These are phyloP conservation scores for Amorpha juglandis DNA, from an alignment of 2,888 invertebrate genomes.

Conservation along the genomic window DNA sequence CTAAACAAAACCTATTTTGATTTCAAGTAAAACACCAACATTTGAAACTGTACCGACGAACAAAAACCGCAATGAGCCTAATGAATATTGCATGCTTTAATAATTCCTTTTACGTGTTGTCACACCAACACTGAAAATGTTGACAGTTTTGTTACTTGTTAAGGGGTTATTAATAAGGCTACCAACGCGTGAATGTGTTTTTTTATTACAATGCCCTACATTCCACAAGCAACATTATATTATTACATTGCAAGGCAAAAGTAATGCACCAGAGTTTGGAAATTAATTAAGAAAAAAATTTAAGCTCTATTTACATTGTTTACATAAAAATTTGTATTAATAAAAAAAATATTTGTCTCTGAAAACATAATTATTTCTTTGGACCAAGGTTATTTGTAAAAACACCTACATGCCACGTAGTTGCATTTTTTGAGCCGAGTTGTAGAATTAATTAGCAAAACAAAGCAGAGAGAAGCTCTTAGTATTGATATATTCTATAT, in stretches of 20 bases:
- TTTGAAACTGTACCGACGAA: conserved; percentile 9
- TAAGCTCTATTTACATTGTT: background rate
- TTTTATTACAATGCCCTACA: background rate
- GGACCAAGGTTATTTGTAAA: background rate
- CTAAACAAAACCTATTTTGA: background rate
- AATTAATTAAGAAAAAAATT: background rate
- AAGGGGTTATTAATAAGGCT: background rate
- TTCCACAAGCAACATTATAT: no score
- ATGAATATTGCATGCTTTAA: conserved; percentile 45
- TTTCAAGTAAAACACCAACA: background rate
- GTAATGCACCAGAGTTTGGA: no score
- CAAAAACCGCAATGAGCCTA: conserved; percentile 36
- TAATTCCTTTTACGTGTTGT: conserved; percentile 43
- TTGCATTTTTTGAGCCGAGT: no score
- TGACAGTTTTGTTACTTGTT: background rate
- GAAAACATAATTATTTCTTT: background rate
- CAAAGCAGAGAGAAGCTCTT: no score
- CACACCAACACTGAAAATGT: conserved; percentile 26
- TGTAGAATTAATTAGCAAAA: no score
- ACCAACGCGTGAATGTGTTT: background rate
- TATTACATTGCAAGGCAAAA: no score
- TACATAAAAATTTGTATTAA: background rate
- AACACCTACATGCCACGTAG: no score
- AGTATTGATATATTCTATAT: no score
- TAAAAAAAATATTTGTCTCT: background rate